Base-by-base conservation (phyloP, 2,113 vertebrate species). In the Callipepla squamata region DNA sequence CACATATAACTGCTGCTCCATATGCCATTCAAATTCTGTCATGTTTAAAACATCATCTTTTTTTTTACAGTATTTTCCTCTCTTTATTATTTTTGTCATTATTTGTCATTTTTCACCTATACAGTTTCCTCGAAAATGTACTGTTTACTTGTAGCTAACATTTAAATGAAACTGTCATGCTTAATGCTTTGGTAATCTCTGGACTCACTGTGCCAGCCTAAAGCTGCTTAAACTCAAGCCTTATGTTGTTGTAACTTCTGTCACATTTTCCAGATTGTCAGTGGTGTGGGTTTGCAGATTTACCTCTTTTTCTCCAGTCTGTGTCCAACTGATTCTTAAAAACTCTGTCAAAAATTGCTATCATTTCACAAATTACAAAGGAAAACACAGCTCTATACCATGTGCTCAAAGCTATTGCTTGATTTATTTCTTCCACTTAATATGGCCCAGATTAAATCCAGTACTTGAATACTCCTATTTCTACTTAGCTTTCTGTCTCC, bases 381-480 rank as follows among this genome's bases (percentile, higher is more conserved):
- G 69, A 93, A 91, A 94, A 40, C 79, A 85, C 79, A 91, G 73
- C 57, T 67, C 82, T 83, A 22, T 57, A 90, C 96, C 95, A 96
- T 95, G 82, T 94, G 94, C 77, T 92, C 87, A 88, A 84, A 96
- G 87, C 93, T 96, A 96, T 96, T 85, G 87, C 91, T 92, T 96
- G 94, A 96, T 96, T 96, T 96, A 96, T 96, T 95, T 88, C 94
- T 96, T 96, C 91, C 94, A 92, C 80, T 93, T 96, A 96, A 95
- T 96, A 75, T 94, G 73, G 73, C 93, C 94, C 91, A 96, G 93
- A 88, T 94, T 96, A 95, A 79, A 80, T 80, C 80, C 87, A 93
- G 82, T 75, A 91, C 87, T 91, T 75, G 76, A 94, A 94, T 92
- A 80, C 72, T 90, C 93, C 90, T 80, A 90, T 90, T 92, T 90